A percentile compares a stretch with the other conserved stretches of the same genome.
These are phyloP conservation scores for Sciaenops ocellatus DNA, from an alignment of 2,797 vertebrate species.

Conservation along the genomic window DNA sequence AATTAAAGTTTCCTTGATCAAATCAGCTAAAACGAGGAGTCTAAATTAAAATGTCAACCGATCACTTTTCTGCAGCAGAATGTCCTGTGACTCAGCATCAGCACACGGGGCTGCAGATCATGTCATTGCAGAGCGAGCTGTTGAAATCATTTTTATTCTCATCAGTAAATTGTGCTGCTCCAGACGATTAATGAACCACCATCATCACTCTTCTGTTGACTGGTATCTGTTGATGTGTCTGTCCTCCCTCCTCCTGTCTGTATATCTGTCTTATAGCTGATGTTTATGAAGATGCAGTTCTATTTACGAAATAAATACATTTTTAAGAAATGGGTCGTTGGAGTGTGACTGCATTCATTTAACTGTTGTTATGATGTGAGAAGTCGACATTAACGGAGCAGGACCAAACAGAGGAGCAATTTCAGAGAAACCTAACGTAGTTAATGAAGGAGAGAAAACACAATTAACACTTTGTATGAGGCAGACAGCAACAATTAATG, in stretches of 20 bases:
- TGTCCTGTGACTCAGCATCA: constrained; percentile 28
- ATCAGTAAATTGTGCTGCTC: constrained; percentile 28
- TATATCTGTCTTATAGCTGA: constrained; percentile 83
- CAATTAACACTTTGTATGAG: neutral
- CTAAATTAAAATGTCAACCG: constrained; percentile 38
- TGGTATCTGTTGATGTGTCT: constrained; percentile 66
- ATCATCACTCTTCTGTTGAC: constrained; percentile 46
- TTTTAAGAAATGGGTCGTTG: constrained; percentile 68
- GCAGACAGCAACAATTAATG: neutral
- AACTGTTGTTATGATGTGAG: neutral
- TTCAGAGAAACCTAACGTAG: neutral
- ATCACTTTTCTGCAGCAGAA: constrained; percentile 1
- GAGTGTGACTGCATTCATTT: constrained; percentile 9
- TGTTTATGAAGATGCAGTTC: constrained; percentile 86
- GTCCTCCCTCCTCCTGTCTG: constrained; percentile 67
- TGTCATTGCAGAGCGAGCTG: neutral
- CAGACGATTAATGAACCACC: constrained; percentile 7
- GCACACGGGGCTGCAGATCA: constrained; percentile 2
- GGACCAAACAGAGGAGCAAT: neutral
- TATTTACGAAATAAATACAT: constrained; percentile 93
- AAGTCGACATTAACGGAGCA: neutral
- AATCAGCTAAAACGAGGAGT: constrained; percentile 36
- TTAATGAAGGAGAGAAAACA: neutral
- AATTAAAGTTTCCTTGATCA: constrained; percentile 33
- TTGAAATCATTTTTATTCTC: constrained; percentile 8